Conservation (phyloP, 2,113 vertebrate species). For the Boleophthalmus pectinirostris region DNA sequence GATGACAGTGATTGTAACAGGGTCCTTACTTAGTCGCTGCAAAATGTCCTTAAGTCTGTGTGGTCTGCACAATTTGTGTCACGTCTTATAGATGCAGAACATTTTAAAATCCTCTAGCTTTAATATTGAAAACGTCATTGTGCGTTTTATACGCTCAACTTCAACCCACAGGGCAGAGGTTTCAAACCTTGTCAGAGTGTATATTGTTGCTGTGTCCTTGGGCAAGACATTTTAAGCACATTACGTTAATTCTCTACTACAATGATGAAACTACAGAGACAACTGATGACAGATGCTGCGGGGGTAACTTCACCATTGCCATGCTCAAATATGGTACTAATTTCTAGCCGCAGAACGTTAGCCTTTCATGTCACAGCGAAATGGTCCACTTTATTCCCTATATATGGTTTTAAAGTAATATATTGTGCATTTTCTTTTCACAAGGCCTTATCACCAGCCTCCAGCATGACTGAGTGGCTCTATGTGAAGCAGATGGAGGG, state of each 20-base stretch:
- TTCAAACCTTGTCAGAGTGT: background rate
- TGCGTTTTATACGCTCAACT: background rate
- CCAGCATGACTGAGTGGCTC: constrained; percentile 39
- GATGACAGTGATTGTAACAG: no score
- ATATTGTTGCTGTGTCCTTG: background rate
- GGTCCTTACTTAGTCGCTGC: no score
- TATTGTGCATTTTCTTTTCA: constrained; percentile 3
- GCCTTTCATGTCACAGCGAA: background rate
- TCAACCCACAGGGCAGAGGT: background rate
- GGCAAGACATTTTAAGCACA: background rate
- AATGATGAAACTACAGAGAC: background rate
- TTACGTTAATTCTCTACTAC: background rate
- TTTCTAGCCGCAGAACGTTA: background rate
- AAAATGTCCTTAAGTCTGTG: no score
- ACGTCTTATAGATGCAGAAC: no score
- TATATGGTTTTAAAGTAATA: background rate
- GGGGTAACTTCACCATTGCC: background rate
- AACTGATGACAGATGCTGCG: background rate
- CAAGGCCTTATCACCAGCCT: constrained; percentile 12
- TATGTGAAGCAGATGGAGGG: constrained; percentile 53
- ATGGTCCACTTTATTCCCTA: background rate
- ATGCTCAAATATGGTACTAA: background rate
- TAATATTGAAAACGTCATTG: no score
- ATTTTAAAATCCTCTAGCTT: no score
- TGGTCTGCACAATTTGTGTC: no score